phyloP scores from a whole-genome alignment of 2,113 vertebrate genomes.

The Cavia porcellus region DNA sequence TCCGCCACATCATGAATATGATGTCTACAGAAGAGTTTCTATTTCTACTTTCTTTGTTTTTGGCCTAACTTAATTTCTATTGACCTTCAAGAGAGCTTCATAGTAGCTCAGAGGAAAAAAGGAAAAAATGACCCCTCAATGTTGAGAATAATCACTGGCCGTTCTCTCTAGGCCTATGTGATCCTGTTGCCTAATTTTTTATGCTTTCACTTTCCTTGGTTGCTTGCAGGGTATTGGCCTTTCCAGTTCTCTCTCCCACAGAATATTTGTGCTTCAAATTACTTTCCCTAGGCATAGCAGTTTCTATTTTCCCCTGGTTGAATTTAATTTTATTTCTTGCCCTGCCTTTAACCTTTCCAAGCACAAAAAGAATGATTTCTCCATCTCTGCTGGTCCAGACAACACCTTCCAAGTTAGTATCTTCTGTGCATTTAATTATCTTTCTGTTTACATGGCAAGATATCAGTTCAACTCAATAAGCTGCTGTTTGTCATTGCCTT shows the following conservation, averaged over 20 bases:
- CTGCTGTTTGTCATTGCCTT: constrained; percentile 64
- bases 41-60: not conserved
- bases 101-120: constrained; percentile 41
- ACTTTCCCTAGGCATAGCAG: constrained; percentile 49
- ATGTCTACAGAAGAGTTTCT: not conserved
- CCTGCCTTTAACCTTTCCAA: constrained; percentile 72
- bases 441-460: constrained; percentile 68
- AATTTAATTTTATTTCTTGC: constrained; percentile 75
- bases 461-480: constrained; percentile 63
- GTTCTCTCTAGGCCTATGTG: not conserved
- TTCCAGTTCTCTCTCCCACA: constrained; percentile 54
- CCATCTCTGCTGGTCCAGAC: constrained; percentile 47
- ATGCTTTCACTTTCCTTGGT: not conserved
- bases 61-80: constrained; percentile 18
- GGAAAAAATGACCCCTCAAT: constrained; percentile 1
- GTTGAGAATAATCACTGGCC: not conserved
- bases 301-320: constrained; percentile 53
- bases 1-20: not conserved
- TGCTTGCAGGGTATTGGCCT: constrained; percentile 38
- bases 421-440: constrained; percentile 73
- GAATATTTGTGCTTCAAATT: constrained; percentile 76
- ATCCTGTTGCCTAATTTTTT: constrained; percentile 9
- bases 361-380: constrained; percentile 70
- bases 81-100: constrained; percentile 43
- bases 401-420: constrained; percentile 73